Evolutionary conservation across 2,888 invertebrate species (phyloP), one percentile per base, ranked within the genome.

Genomic region (Sthenelais limicola): DNA sequence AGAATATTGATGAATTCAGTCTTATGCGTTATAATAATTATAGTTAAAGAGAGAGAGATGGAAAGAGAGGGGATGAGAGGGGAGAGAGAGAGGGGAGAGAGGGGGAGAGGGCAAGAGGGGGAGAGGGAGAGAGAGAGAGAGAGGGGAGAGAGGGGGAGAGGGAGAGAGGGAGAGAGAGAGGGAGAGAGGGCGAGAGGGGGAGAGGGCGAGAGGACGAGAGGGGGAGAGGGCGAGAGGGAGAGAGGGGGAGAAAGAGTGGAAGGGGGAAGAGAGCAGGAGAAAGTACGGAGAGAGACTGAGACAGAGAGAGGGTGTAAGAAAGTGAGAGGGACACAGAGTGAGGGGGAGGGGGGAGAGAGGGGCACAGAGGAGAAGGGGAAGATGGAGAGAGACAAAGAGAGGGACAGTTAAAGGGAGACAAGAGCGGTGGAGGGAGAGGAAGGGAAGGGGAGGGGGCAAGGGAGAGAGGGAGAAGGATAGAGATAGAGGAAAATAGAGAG

Each of bases 151-250:
- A 5, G n/a, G 24, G 7, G 51, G 24, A 26, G 51, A n/a, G 51
- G 24, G 21, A 26, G n/a, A 26, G n/a, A 5, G 51, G 7, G 9
- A n/a, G 51, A n/a, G 51, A n/a, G 24, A 51, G 21, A 26, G 12
- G 51, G n/a, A n/a, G 12, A 26, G 24, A n/a, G 7, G 51, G 51
- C 7, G 21, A n/a, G 7, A n/a, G 5, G n/a, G 51, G 51, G 24
- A 51, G n/a, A 21, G 51, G 51, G 51, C 21, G 21, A 51, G 51
- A 12, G 51, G 51, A 51, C 21, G 51, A 12, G n/a, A n/a, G 51
- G 5, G n/a, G 51, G 21, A 26, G 21, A 26, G 7, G 51, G 51
- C 12, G 24, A 5, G 7, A 26, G 51, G 51, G 51, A 21, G 21
- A 51, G 7, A n/a, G 51, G 51, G 7, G 51, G 9, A 26, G 9